Percentiles rank a stretch among this genome's conserved stretches.
These are phyloP conservation scores for Melanotaenia maccullochi DNA, from an alignment of 2,797 vertebrate species.

Conservation along the genomic window DNA sequence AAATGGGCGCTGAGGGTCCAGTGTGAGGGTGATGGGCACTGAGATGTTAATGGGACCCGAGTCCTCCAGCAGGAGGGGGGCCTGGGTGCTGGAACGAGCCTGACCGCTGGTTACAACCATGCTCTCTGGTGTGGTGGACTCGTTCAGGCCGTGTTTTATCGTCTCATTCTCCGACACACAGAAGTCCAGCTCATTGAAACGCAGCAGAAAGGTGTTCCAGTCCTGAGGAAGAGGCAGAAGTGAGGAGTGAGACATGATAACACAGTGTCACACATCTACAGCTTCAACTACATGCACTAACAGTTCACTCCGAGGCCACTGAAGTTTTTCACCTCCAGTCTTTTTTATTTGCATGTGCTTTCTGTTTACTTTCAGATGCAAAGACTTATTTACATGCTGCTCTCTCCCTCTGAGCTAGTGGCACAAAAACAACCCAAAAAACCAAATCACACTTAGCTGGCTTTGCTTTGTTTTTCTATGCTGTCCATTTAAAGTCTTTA, in stretches of 20 bases:
- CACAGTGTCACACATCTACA: neutral
- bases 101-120: constrained; percentile 89
- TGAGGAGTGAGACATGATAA: neutral
- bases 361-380: constrained; percentile 15
- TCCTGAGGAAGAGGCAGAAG: constrained; percentile 81
- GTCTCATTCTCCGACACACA: constrained; percentile 99
- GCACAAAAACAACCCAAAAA: neutral
- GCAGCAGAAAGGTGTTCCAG: constrained; percentile 97
- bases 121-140: constrained; percentile 91
- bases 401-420: neutral
- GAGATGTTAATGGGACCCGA: constrained; percentile 94
- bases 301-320: neutral
- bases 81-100: constrained; percentile 89
- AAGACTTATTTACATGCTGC: constrained; percentile 9
- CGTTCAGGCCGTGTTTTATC: constrained; percentile 94
- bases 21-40: constrained; percentile 92
- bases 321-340: no score
- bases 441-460: neutral
- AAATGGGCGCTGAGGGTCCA: constrained; percentile 93
- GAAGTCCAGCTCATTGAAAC: constrained; percentile 96
- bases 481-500: neutral
- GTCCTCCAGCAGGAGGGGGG: constrained; percentile 90
- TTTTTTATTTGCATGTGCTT: constrained; percentile 26
- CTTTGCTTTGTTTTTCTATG: neutral
- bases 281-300: neutral